Conservation (phyloP, 2,888 invertebrate species). For the Conchocele bisecta region DNA sequence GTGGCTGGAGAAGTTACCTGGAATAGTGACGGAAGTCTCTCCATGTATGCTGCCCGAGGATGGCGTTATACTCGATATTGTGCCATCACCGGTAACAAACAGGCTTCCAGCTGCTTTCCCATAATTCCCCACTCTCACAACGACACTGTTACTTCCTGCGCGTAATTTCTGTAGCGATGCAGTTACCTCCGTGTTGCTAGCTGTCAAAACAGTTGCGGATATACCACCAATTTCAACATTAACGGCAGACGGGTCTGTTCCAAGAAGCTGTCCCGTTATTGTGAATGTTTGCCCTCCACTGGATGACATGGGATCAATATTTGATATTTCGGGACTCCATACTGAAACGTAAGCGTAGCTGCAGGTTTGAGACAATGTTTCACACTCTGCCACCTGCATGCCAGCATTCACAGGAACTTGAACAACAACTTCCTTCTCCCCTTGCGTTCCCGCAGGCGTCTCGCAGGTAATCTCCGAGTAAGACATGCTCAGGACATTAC, state of each 20-base stretch:
- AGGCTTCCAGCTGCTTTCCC: conserved; percentile 56
- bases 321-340: conserved; percentile 56
- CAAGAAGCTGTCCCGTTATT: conserved; percentile 60
- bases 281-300: conserved; percentile 55
- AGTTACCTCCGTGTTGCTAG: conserved; percentile 52
- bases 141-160: conserved; percentile 61
- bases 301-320: conserved; percentile 50
- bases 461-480: conserved; percentile 58
- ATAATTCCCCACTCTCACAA: conserved; percentile 48
- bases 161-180: conserved; percentile 64
- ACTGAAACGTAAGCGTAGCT: conserved; percentile 54
- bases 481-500: conserved; percentile 50
- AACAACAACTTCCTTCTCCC: conserved; percentile 39
- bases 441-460: conserved; percentile 36
- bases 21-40: conserved; percentile 36
- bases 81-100: conserved; percentile 29
- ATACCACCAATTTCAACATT: conserved; percentile 67
- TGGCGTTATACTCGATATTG: conserved; percentile 46
- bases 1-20: conserved; percentile 65
- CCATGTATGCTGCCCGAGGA: conserved; percentile 60
- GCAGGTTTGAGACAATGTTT: conserved; percentile 35
- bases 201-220: conserved; percentile 53
- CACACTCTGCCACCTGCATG: conserved; percentile 51
- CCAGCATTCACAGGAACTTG: conserved; percentile 38
- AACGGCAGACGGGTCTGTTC: conserved; percentile 31